Evolutionary conservation across 2,888 invertebrate genomes (phyloP).

Genomic region (Gortyna flavago): DNA sequence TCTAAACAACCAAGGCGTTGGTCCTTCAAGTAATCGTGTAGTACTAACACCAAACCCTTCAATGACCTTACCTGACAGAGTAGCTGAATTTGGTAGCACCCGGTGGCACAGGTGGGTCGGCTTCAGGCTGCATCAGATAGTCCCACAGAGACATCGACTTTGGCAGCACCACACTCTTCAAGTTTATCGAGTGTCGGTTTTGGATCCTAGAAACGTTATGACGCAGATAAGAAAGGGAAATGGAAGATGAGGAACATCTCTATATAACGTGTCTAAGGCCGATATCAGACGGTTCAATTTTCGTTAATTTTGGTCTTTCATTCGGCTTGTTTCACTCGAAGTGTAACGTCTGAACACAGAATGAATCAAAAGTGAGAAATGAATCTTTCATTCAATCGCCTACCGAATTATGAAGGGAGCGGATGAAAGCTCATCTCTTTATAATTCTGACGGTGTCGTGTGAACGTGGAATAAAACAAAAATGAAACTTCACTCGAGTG

Average conservation of each 20-base stretch:
- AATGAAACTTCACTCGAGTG: not conserved
- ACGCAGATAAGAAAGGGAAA: not conserved
- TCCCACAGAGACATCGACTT: slow-evolving; percentile 80
- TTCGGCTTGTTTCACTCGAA: not conserved
- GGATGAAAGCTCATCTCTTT: not conserved
- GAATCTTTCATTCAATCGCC: not conserved
- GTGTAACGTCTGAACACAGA: not conserved
- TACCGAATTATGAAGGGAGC: not conserved
- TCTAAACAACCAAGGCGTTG: not conserved
- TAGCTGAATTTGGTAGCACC: slow-evolving; percentile 94
- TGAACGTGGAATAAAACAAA: not conserved
- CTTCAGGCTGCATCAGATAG: slow-evolving; percentile 81
- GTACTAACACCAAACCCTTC: not conserved
- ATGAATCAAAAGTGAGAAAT: not conserved
- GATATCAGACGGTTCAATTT: not conserved
- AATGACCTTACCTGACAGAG: slow-evolving; percentile 89
- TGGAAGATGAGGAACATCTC: not conserved
- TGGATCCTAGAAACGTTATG: slow-evolving; percentile 76
- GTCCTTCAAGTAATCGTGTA: not conserved
- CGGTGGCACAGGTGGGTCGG: slow-evolving; percentile 93
- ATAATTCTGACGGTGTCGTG: not conserved
- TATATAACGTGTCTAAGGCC: not conserved
- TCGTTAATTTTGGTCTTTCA: not conserved
- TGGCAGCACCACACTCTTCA: slow-evolving; percentile 78
- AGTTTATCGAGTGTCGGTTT: slow-evolving; percentile 78